A percentile compares a stretch with the other conserved stretches of the same genome.
Evolutionary conservation across 2,113 vertebrate species (phyloP).

Genomic region (Micronisus gabar): DNA sequence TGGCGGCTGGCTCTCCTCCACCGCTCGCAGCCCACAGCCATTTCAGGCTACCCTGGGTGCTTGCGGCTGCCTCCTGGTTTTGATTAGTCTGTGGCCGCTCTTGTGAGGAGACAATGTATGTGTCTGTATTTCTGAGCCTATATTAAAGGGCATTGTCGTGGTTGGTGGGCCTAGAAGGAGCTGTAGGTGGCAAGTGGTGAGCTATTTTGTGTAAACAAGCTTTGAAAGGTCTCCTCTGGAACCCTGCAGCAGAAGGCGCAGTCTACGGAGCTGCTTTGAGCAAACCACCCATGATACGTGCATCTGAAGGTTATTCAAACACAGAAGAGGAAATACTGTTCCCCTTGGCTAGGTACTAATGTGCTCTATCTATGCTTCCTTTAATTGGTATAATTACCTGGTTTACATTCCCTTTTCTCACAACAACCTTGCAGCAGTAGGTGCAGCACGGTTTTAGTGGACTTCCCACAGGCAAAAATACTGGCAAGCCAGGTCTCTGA

Average conservation of each 20-base stretch:
- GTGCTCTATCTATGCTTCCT: not conserved
- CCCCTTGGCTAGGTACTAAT: not conserved
- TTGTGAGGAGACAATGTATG: not conserved
- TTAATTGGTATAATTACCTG: slow-evolving; percentile 35
- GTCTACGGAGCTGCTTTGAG: not conserved
- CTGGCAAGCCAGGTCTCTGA: not conserved
- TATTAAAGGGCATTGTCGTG: not conserved
- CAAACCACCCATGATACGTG: not conserved
- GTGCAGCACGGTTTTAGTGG: not conserved
- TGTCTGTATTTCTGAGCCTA: not conserved
- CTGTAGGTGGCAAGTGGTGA: not conserved
- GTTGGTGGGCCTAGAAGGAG: not conserved
- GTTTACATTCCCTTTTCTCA: not conserved
- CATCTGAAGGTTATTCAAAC: slow-evolving; percentile 35
- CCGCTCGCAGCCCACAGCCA: rapidly evolving
- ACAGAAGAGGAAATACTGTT: slow-evolving; percentile 35
- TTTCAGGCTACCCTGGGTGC: rapidly evolving
- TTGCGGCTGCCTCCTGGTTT: slow-evolving; percentile 5
- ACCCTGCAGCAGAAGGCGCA: not conserved
- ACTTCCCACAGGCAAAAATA: not conserved
- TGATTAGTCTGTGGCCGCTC: not conserved
- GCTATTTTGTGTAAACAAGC: not conserved
- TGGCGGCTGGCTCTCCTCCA: not conserved
- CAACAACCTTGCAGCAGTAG: not conserved
- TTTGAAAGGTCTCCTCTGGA: not conserved